Conservation (phyloP, 2,888 invertebrate species). For the Parnassius glacialis region DNA sequence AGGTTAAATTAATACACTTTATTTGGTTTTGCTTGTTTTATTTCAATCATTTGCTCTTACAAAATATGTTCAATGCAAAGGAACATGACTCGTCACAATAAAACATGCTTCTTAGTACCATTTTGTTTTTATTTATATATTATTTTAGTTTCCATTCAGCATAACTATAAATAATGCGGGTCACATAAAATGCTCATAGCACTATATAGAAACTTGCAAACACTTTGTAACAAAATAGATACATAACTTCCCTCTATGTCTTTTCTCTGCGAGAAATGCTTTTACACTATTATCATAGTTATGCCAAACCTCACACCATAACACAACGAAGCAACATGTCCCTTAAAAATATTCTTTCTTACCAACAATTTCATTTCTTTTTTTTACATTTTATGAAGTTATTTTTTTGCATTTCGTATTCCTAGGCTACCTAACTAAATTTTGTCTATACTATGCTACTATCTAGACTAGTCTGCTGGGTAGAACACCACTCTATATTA, state of each 20-base stretch:
- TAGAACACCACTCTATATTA: slow-evolving; percentile 79
- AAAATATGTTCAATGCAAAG: slow-evolving; percentile 82
- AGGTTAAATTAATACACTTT: slow-evolving; percentile 55
- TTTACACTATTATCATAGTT: slow-evolving; percentile 77
- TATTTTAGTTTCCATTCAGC: slow-evolving; percentile 79
- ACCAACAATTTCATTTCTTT: slow-evolving; percentile 82
- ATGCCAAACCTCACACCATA: slow-evolving; percentile 78
- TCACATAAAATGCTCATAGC: slow-evolving; percentile 81
- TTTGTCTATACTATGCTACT: slow-evolving; percentile 81
- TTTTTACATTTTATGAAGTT: slow-evolving; percentile 80
- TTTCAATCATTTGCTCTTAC: slow-evolving; percentile 82
- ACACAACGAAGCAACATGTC: slow-evolving; percentile 81
- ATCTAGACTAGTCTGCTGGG: slow-evolving; percentile 81
- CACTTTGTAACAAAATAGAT: slow-evolving; percentile 82
- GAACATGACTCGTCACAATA: slow-evolving; percentile 81
- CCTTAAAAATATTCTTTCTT: slow-evolving; percentile 84
- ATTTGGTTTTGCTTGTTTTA: slow-evolving; percentile 81
- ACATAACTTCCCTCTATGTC: slow-evolving; percentile 72
- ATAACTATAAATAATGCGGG: slow-evolving; percentile 81
- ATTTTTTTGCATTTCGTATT: slow-evolving; percentile 82
- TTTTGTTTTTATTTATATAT: slow-evolving; percentile 79
- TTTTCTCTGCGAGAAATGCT: slow-evolving; percentile 77
- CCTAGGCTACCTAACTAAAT: slow-evolving; percentile 80
- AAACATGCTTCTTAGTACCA: slow-evolving; percentile 81
- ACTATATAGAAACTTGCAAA: slow-evolving; percentile 81